Base-by-base conservation (phyloP, 2,113 vertebrate genomes). In the Dicentrarchus labrax region DNA sequence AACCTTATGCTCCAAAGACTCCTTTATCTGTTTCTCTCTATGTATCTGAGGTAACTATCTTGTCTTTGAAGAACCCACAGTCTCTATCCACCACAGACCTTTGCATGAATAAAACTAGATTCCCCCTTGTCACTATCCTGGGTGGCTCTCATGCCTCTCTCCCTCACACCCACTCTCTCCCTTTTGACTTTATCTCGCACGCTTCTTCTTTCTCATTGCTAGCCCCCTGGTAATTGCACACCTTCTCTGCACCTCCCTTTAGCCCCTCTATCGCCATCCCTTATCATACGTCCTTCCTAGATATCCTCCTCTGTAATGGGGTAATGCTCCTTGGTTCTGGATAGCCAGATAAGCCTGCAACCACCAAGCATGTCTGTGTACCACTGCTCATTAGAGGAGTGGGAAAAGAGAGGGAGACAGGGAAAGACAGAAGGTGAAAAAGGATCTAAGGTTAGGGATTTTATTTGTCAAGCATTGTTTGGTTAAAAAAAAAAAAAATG, bases 221-320 rank as follows among this genome's bases (percentile, higher is more conserved):
- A 30, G 59, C 74, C 80, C 76, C 77, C 67, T 22, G 67, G 77
- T 85, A 84, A 91, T 91, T 90, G 81, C 73, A 69, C 85, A 89
- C 72, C 59, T 71, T 71, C 64, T 60, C 77, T 24, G 45, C 96
- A 95, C 93, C 95, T 71, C 95, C 69, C 85, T 59, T 38, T n/a
- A 51, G 69, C 85, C 72, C 41, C 45, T 43, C 51, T 89, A 85
- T 91, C 83, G 74, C 76, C 72, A 69, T 76, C 70, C 81, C 78
- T 82, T 85, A 88, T 90, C 90, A 53, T 70, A 71, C 61, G 1
- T 85, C 82, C 91, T 81, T 81, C 79, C 77, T 65, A 82, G 85
- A 80, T 71, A 81, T 83, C 76, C 82, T 87, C 53, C 71, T 71
- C 80, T 65, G 73, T 92, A 91, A 86, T 59, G 67, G 86, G 83